These are phyloP conservation scores for Mus musculus DNA, from an alignment of 2,113 vertebrate genomes.

Conservation along the genomic window GRCm39 chr3:140933501-140934000, in stretches of 20 bases:
- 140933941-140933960: background rate
- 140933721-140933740: background rate
- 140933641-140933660: background rate
- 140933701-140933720: background rate
- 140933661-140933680: background rate
- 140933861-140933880: background rate
- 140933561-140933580: background rate
- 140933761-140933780: background rate
- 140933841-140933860: background rate
- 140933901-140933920: background rate
- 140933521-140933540: background rate
- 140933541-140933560: background rate
- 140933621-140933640: background rate
- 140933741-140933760: background rate
- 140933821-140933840: background rate
- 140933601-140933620: background rate
- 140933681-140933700: background rate
- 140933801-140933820: background rate
- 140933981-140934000: background rate
- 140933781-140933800: constrained; percentile 25
- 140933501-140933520: background rate
- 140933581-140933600: background rate
- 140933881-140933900: background rate
- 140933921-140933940: too few relatives aligned
- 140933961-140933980: background rate